These are phyloP conservation scores for Cyrtodaria siliqua DNA, from an alignment of 2,888 invertebrate species.

Conservation along the genomic window DNA sequence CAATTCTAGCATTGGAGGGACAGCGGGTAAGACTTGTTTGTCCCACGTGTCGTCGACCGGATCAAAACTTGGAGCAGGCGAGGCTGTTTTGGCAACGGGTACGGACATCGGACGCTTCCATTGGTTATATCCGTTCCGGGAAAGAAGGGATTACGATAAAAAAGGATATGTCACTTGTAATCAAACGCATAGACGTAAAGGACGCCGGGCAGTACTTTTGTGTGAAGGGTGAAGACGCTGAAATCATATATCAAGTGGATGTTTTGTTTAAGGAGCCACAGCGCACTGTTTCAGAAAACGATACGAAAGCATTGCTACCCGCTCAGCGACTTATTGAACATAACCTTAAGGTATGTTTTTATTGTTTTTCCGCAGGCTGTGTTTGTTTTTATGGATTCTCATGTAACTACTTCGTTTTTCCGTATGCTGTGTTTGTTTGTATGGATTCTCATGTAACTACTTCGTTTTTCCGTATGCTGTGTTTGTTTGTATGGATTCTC, in stretches of 20 bases:
- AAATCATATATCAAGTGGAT: constrained; percentile 79
- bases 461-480: too few species aligned
- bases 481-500: too few species aligned
- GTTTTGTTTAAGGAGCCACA: constrained; percentile 72
- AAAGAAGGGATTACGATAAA: constrained; percentile 47
- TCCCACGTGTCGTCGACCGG: constrained; percentile 64
- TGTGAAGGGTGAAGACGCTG: constrained; percentile 64
- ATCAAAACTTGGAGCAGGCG: constrained; percentile 40
- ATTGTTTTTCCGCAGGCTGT: too few species aligned
- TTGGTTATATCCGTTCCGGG: constrained; percentile 19
- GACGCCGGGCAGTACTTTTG: constrained; percentile 80
- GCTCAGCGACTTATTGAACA: constrained; percentile 85
- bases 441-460: too few species aligned
- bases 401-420: too few species aligned
- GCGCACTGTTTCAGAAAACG: constrained; percentile 41
- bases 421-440: too few species aligned
- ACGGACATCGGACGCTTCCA: constrained; percentile 60
- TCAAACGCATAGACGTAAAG: constrained; percentile 57
- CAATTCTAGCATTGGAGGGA: constrained; percentile 73
- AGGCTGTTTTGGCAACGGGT: constrained; percentile 70
- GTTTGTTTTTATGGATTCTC: too few species aligned
- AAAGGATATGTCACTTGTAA: constrained; percentile 58
- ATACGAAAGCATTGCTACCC: constrained; percentile 32
- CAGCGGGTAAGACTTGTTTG: constrained; percentile 73
- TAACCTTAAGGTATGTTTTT: constrained; percentile 61